Conservation (phyloP, 2,113 vertebrate species). For the Callipepla squamata region DNA sequence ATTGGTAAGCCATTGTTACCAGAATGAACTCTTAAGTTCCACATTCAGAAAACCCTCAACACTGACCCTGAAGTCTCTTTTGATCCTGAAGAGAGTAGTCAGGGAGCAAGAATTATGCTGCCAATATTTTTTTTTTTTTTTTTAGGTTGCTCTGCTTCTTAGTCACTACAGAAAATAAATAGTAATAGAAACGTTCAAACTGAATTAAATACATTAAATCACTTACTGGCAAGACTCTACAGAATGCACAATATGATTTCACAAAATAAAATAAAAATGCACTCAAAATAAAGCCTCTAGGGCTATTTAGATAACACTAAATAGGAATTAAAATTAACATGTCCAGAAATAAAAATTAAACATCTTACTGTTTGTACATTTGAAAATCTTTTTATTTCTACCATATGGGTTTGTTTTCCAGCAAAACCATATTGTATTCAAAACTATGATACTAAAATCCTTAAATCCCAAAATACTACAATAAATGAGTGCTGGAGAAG, state of each 20-base stretch:
- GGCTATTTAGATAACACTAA: neutral
- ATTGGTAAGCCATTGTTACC: neutral
- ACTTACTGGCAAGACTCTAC: neutral
- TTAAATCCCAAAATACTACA: neutral
- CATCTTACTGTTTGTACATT: neutral
- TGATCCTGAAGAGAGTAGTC: neutral
- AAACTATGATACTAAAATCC: neutral
- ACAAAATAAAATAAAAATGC: neutral
- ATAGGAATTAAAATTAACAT: neutral
- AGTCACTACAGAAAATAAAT: neutral
- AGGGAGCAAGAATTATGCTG: neutral
- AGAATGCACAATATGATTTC: neutral
- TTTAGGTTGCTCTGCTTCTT: neutral
- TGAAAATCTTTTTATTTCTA: neutral
- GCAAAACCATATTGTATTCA: neutral
- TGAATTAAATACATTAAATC: neutral
- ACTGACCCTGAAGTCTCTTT: neutral
- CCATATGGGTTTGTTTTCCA: neutral
- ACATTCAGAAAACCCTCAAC: neutral
- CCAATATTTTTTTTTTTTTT: neutral
- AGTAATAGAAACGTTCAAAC: neutral
- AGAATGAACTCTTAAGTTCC: neutral
- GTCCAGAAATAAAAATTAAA: neutral
- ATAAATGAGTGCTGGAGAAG: neutral
- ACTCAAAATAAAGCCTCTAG: neutral